These are phyloP conservation scores for Galeruca laticollis DNA, from an alignment of 2,888 invertebrate species.

Conservation along the genomic window DNA sequence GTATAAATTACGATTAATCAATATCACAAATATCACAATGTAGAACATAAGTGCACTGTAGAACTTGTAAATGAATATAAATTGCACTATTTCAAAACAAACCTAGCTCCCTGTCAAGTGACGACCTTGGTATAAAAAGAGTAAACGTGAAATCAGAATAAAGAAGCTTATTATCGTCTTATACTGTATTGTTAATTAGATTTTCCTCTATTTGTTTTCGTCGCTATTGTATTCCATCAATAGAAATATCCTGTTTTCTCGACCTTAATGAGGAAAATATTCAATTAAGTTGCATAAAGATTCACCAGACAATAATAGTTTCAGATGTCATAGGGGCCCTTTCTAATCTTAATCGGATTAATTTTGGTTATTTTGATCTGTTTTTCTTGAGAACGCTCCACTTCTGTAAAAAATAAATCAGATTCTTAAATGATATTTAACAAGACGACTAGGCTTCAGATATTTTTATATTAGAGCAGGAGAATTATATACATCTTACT, in stretches of 20 bases:
- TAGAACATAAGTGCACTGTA: too few relatives aligned
- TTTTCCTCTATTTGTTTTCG: conserved; percentile 36
- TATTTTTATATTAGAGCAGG: too few relatives aligned
- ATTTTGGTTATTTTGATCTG: background rate
- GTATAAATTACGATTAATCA: too few relatives aligned
- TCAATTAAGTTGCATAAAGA: conserved; percentile 37
- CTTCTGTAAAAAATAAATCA: background rate
- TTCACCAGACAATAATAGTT: conserved; percentile 30
- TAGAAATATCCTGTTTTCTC: conserved; percentile 40
- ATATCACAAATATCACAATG: too few relatives aligned
- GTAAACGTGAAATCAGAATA: conserved; percentile 25
- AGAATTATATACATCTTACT: too few relatives aligned
- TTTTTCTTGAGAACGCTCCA: background rate
- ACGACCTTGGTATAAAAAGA: conserved; percentile 3
- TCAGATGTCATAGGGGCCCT: conserved; percentile 34
- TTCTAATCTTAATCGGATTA: conserved; percentile 29
- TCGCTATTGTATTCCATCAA: conserved; percentile 37
- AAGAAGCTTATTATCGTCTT: conserved; percentile 30
- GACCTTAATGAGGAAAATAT: conserved; percentile 42
- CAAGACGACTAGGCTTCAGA: too few relatives aligned
- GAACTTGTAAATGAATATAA: too few relatives aligned
- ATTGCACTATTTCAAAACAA: too few relatives aligned
- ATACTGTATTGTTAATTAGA: conserved; percentile 35
- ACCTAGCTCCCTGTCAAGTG: background rate
- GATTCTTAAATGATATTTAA: too few relatives aligned